A percentile compares a stretch with the other conserved stretches of the same genome.
These are phyloP conservation scores for Caenorhabditis sulstoni DNA, from an alignment of 2,888 invertebrate genomes.

Conservation along the genomic window DNA sequence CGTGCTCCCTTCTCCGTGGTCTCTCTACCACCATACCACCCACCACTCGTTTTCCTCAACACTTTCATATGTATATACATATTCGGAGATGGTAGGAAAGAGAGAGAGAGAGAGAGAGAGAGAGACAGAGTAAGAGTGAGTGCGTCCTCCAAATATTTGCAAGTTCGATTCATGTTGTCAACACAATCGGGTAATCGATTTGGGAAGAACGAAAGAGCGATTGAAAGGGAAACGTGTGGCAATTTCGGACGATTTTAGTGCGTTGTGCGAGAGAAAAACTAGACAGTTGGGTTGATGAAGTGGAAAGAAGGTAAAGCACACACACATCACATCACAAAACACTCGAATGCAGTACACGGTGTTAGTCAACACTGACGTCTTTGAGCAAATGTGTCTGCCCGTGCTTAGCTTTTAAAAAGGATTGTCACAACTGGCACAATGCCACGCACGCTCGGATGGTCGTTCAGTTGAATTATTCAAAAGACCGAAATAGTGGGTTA, in stretches of 20 bases:
- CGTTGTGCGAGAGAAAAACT: conserved; percentile 1
- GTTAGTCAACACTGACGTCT: conserved; percentile 9
- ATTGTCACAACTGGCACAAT: background rate
- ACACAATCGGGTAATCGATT: conserved; percentile 47
- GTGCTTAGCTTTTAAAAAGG: too few relatives aligned
- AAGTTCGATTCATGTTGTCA: conserved; percentile 49
- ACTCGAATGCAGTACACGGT: conserved; percentile 6
- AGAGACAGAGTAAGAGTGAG: conserved; percentile 32
- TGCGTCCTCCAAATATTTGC: conserved; percentile 60
- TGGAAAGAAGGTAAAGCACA: background rate
- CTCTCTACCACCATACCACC: conserved; percentile 32
- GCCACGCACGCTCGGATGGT: conserved; percentile 2
- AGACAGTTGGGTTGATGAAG: background rate
- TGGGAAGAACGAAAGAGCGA: conserved; percentile 25
- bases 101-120: conserved; percentile 13
- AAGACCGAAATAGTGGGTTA: background rate
- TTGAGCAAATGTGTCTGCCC: background rate
- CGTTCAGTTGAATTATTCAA: conserved; percentile 36
- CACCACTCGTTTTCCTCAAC: conserved; percentile 27
- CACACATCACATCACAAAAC: conserved; percentile 8
- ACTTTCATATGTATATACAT: conserved; percentile 51
- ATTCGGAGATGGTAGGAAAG: conserved; percentile 38
- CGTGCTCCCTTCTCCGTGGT: conserved; percentile 8
- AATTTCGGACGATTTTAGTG: too few relatives aligned
- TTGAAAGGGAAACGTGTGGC: conserved; percentile 11